These are phyloP conservation scores for Lagorchestes hirsutus DNA, from an alignment of 2,797 vertebrate genomes.

Conservation along the genomic window DNA sequence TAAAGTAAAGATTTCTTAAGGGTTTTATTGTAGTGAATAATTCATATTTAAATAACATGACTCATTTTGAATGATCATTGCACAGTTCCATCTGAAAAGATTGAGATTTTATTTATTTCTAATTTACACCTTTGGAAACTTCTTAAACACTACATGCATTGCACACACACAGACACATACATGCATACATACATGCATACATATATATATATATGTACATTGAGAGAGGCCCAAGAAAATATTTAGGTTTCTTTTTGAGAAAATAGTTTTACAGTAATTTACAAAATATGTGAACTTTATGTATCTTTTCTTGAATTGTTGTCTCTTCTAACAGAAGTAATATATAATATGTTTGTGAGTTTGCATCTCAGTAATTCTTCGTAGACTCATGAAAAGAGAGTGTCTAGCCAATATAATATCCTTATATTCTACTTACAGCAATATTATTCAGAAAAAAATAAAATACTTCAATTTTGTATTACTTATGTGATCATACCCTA, in stretches of 20 bases:
- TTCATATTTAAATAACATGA: background rate
- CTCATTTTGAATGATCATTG: conserved; percentile 26
- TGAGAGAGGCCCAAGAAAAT: background rate
- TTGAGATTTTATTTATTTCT: conserved; percentile 5
- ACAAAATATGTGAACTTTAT: background rate
- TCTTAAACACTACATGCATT: background rate
- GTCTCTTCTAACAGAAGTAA: background rate
- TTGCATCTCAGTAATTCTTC: background rate
- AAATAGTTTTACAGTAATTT: background rate
- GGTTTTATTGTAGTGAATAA: conserved; percentile 19
- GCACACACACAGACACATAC: background rate
- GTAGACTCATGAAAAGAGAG: background rate
- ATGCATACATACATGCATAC: too few species aligned
- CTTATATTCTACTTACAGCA: background rate
- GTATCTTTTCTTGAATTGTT: background rate
- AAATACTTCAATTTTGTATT: background rate
- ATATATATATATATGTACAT: background rate
- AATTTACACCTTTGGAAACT: background rate
- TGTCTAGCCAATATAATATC: background rate
- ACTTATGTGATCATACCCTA: background rate
- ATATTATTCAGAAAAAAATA: background rate
- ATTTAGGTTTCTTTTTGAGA: background rate
- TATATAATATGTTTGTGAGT: background rate
- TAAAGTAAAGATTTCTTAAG: conserved; percentile 1
- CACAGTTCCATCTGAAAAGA: conserved; percentile 32